Evolutionary conservation across 2,888 invertebrate genomes (phyloP), one percentile per base, ranked within the genome.

Genomic region (Drosophila quasianomalipes): DNA sequence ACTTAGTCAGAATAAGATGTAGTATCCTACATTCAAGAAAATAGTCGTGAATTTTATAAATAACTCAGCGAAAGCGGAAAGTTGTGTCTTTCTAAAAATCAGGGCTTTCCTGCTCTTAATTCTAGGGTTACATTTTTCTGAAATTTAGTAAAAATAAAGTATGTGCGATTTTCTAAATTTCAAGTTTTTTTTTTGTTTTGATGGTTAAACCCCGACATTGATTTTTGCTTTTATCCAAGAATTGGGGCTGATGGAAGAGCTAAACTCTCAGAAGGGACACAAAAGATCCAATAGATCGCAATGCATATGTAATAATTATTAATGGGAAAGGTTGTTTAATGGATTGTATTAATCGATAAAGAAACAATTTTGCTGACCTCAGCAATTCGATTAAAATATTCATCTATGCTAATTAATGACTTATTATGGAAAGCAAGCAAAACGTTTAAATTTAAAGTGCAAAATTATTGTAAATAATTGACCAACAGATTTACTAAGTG

Each of bases 401-500:
- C 12, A 22, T 1, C 22, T 22, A 22, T 6, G 44, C 3, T 22
- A 22, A 44, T 22, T 44, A 22, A 22, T 44, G 44, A 44, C 5
- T 2, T n/a, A 12, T 41, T 10, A 4, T 41, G 41, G 41, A 4
- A 22, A 14, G 47, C 47, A 26, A 6, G 5, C 19, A 49, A 31
- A 22, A 28, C 19, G 10, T 19, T 19, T 26, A 3, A 10, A 19
- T 2, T 33, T 19, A 2, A 33, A 26, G 5, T 19, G 54, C 26
- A 28, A 37, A 22, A 28, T 52, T 39, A 39, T 37, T 39, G 16
- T 37, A 16, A 28, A 19, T 16, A 41, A 52, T 22, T 41, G 14
- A 19, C 4, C 47, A 35, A 37, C 10, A 41, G 10, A 14, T 61
- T 10, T 10, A 33, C 44, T 58, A 57, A 71, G 31, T 47, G 39